Percentiles rank a stretch among this genome's conserved stretches.
Evolutionary conservation across 2,888 invertebrate species (phyloP).

Genomic region (Mycalesis mineus): DNA sequence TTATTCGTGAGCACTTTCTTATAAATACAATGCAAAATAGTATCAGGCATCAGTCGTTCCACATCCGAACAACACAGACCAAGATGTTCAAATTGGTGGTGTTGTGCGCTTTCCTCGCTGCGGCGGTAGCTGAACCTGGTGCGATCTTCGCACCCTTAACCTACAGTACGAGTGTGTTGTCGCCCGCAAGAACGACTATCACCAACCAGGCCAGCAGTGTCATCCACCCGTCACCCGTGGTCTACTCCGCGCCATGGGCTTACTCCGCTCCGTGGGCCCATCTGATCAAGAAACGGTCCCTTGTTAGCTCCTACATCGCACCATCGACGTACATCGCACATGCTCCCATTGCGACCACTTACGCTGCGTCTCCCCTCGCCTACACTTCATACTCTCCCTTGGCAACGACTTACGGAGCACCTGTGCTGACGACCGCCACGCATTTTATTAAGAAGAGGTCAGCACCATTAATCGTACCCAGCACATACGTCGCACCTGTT

Average conservation of each 20-base stretch:
- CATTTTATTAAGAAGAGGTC: slow-evolving; percentile 59
- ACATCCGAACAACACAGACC: slow-evolving; percentile 18
- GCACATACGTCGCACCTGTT: slow-evolving; percentile 33
- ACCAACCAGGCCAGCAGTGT: slow-evolving; percentile 62
- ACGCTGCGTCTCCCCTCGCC: slow-evolving; percentile 13
- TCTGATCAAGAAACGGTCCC: slow-evolving; percentile 49
- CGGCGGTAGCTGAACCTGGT: slow-evolving; percentile 57
- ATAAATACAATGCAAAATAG: slow-evolving; percentile 54
- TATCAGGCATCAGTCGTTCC: slow-evolving; percentile 48
- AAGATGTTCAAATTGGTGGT: slow-evolving; percentile 60
- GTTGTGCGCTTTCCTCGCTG: slow-evolving; percentile 70
- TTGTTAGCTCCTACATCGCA: slow-evolving; percentile 37
- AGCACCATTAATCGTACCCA: slow-evolving; percentile 29
- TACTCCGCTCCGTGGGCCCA: slow-evolving; percentile 44
- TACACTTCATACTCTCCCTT: slow-evolving; percentile 25
- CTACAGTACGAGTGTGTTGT: slow-evolving; percentile 42
- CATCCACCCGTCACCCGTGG: slow-evolving; percentile 59
- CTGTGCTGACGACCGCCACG: slow-evolving; percentile 41
- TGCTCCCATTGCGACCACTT: slow-evolving; percentile 29
- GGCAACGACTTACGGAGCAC: slow-evolving; percentile 27
- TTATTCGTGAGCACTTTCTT: slow-evolving; percentile 55
- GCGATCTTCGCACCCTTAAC: slow-evolving; percentile 37
- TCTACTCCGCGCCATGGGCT: slow-evolving; percentile 45
- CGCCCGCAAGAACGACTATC: slow-evolving; percentile 56
- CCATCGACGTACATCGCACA: slow-evolving; percentile 36